Base-by-base conservation (phyloP, 2,888 invertebrate species). In the Brachyopa scutellaris region DNA sequence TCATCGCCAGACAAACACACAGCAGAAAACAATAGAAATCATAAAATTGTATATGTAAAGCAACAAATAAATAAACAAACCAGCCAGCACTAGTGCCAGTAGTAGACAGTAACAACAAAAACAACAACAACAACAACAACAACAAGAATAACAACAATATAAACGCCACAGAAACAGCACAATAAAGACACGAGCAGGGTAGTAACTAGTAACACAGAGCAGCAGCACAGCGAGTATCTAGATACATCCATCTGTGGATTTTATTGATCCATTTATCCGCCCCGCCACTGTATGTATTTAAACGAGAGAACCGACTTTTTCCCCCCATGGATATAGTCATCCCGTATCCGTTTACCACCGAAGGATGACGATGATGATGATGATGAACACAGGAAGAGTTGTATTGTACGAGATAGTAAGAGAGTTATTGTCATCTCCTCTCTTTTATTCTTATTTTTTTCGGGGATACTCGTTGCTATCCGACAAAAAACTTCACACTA, bases 191-290 rank as follows among this genome's bases (percentile, higher is more conserved):
- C 11, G 3, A 8, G 13, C 8, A 5, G 17, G 23, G 6, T 4
- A 1, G 13, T 26, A n/a, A n/a, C n/a, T n/a, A 23, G 53, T 9
- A 26, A 57, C 13, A 59, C 29, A 38, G n/a, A n/a, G 26, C 9
- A 21, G 5, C 33, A 31, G 19, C 42, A 42, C 23, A 21, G 36
- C 47, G 36, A 59, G 70, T 64, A 74, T 80, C 74, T 80, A 74
- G 74, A 74, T 80, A 77, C 82, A 82, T 77, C 6, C 6, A 5
- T 26, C 47, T 76, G 82, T 76, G 82, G 70, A 72, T 82, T 82
- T 82, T 82, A 82, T 82, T 82, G 82, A 82, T 82, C 82, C 82
- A 82, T 82, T 82, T 82, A 82, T 82, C 55, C 61, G 77, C 76
- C 77, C 76, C 70, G 47, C 66, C 82, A 59, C 55, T 64, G 45